Evolutionary conservation across 2,113 vertebrate species (phyloP).

Genomic region (Panthera leo): DNA sequence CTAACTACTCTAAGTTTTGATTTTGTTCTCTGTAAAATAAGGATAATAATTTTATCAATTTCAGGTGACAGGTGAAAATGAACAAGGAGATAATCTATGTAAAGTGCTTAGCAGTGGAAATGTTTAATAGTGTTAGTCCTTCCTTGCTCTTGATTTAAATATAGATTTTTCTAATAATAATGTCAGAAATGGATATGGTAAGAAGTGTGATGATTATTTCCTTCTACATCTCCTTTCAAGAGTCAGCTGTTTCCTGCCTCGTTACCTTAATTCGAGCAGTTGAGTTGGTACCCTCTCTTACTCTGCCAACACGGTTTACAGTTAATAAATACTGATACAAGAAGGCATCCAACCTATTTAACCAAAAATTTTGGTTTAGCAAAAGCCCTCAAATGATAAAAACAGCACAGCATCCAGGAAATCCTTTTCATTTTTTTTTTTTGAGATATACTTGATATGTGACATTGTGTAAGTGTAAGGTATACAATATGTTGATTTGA

Average conservation of each 20-base stretch:
- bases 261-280: background rate
- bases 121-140: background rate
- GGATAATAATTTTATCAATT: background rate
- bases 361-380: background rate
- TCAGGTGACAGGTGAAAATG: background rate
- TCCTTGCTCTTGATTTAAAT: conserved; percentile 3
- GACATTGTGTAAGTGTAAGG: background rate
- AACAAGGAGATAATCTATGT: background rate
- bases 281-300: background rate
- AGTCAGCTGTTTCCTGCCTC: background rate
- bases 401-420: background rate
- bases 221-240: background rate
- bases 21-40: background rate
- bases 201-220: background rate
- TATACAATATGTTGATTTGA: background rate
- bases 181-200: background rate
- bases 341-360: background rate
- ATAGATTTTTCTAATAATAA: background rate
- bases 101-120: background rate
- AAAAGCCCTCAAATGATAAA: background rate
- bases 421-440: background rate
- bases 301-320: background rate
- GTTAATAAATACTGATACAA: background rate
- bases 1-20: background rate
- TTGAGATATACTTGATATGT: background rate